phyloP scores from a whole-genome alignment of 2,888 invertebrate species.

The Scrobipalpa atriplicella region DNA sequence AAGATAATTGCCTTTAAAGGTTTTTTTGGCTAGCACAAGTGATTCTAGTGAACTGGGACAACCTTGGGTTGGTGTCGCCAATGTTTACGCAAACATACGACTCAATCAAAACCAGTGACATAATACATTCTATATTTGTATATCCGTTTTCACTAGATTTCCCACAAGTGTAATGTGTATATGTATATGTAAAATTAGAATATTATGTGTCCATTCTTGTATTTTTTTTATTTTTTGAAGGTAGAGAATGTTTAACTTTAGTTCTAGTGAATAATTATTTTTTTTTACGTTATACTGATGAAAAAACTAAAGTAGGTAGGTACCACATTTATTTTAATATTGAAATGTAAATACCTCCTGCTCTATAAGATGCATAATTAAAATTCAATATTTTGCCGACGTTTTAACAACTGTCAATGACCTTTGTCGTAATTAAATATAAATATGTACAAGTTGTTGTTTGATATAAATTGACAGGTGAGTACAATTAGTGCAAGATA shows the following conservation, averaged over 20 bases:
- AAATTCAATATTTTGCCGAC: neutral
- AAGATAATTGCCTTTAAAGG: neutral
- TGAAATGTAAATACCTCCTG: neutral
- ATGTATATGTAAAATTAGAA: neutral
- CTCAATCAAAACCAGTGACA: conserved; percentile 56
- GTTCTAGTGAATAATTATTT: no score
- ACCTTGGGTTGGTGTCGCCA: conserved; percentile 62
- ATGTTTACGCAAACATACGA: conserved; percentile 60
- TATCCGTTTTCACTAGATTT: neutral
- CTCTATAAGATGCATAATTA: neutral
- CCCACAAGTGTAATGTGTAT: neutral
- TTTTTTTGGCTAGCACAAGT: conserved; percentile 28
- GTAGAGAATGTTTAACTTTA: no score
- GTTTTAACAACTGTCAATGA: neutral
- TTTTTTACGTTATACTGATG: no score
- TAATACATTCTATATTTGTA: neutral
- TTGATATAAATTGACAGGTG: no score
- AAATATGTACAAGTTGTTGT: no score
- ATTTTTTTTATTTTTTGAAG: no score
- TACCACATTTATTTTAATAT: neutral
- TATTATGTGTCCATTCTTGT: neutral
- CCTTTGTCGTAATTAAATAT: neutral
- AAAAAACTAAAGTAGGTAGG: no score
- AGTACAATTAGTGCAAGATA: no score
- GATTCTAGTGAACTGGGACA: conserved; percentile 52